These are phyloP conservation scores for Urocitellus parryii DNA, from an alignment of 2,113 vertebrate genomes.

Conservation along the genomic window DNA sequence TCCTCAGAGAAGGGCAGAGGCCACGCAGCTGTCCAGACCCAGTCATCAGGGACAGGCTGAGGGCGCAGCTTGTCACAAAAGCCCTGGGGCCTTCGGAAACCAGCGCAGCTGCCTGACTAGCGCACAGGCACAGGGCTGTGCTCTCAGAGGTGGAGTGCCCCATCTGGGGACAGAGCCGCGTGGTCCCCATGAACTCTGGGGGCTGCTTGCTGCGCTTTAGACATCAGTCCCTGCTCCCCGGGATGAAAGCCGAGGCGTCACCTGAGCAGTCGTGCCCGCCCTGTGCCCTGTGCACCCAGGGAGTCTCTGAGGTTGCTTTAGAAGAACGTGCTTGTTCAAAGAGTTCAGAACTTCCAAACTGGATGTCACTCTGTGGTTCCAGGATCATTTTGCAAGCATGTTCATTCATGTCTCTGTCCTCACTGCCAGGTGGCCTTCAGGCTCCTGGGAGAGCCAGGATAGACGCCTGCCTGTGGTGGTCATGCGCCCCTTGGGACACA, in stretches of 20 bases:
- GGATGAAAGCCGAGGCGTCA: conserved; percentile 35
- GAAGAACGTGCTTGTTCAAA: conserved; percentile 50
- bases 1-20: background rate
- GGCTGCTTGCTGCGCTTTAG: conserved; percentile 24
- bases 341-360: conserved; percentile 59
- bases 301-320: conserved; percentile 60
- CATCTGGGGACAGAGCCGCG: background rate
- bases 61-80: background rate
- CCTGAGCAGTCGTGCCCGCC: background rate
- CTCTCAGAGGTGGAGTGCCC: background rate
- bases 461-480: background rate
- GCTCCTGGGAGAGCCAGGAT: background rate
- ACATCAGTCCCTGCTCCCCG: conserved; percentile 17
- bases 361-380: background rate
- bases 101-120: background rate
- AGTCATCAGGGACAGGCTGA: background rate
- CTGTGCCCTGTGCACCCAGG: background rate
- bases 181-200: background rate
- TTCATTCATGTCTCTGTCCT: conserved; percentile 44
- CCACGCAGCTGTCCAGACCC: background rate
- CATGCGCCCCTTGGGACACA: background rate
- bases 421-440: background rate
- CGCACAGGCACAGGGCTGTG: background rate
- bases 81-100: background rate
- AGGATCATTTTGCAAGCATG: background rate